A percentile compares a stretch with the other conserved stretches of the same genome.
phyloP scores from a whole-genome alignment of 1,140 invertebrate genomes.

The Dinoponera quadriceps region DNA sequence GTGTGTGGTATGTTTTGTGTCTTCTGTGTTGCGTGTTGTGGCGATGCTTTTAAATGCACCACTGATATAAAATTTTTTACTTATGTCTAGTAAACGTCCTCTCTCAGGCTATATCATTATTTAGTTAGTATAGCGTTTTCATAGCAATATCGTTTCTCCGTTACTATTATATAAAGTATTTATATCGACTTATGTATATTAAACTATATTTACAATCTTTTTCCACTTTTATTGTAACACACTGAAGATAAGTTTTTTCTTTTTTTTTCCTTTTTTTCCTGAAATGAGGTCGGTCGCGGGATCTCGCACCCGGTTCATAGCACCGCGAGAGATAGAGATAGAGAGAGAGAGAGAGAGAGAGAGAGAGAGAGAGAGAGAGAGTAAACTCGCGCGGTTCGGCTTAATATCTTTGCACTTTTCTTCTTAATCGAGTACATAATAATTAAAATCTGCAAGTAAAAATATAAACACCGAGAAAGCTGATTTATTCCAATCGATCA shows the following conservation, averaged over 20 bases:
- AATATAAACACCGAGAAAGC: slow-evolving; percentile 78
- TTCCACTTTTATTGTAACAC: slow-evolving; percentile 76
- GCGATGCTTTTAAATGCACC: slow-evolving; percentile 79
- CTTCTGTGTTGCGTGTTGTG: slow-evolving; percentile 47
- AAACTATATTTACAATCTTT: slow-evolving; percentile 85
- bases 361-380: not conserved
- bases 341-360: too few relatives aligned
- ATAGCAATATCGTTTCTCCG: slow-evolving; percentile 80
- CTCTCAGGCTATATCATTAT: slow-evolving; percentile 75
- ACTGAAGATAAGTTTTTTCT: slow-evolving; percentile 74
- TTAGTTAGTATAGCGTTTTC: slow-evolving; percentile 79
- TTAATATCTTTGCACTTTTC: slow-evolving; percentile 70
- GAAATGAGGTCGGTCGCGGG: slow-evolving; percentile 64
- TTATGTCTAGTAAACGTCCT: slow-evolving; percentile 82
- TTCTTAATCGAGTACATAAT: slow-evolving; percentile 78
- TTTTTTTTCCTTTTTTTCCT: slow-evolving; percentile 28
- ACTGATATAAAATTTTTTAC: slow-evolving; percentile 85
- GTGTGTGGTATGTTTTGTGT: too few relatives aligned
- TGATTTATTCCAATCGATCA: slow-evolving; percentile 65
- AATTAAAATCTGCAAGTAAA: slow-evolving; percentile 78
- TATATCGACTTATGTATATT: slow-evolving; percentile 84
- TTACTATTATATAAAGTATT: slow-evolving; percentile 84
- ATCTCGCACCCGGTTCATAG: slow-evolving; percentile 63
- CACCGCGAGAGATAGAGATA: slow-evolving; percentile 35
- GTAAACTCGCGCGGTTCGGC: slow-evolving; percentile 57